A percentile compares a stretch with the other conserved stretches of the same genome.
Conservation (phyloP, 2,113 vertebrate genomes). For the Heterotis niloticus region DNA sequence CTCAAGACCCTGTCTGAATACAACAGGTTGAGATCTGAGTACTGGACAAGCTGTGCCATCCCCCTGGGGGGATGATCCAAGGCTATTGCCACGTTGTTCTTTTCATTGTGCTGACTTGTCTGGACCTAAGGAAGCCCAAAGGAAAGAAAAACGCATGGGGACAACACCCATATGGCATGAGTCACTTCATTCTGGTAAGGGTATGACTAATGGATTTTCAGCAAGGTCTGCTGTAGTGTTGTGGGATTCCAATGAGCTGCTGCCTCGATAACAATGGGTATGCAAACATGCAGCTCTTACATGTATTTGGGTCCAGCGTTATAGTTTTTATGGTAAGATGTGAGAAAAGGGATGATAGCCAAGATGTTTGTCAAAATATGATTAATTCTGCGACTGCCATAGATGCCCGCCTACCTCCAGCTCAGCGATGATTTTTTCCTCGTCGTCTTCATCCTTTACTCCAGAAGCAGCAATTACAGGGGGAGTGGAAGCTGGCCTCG, state of each 20-base stretch:
- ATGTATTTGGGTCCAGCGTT: too few species aligned
- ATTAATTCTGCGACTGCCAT: not conserved
- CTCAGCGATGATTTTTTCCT: conserved; percentile 86
- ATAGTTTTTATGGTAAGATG: too few species aligned
- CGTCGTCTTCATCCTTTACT: conserved; percentile 79
- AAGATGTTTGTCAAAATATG: not conserved
- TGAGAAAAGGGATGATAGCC: too few species aligned
- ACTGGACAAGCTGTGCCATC: not conserved
- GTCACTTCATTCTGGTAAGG: not conserved
- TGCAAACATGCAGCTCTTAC: too few species aligned
- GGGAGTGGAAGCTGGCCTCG: conserved; percentile 84
- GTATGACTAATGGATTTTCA: not conserved
- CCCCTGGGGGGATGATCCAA: too few species aligned
- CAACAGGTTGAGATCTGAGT: not conserved
- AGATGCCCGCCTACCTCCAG: conserved; percentile 73
- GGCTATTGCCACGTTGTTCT: too few species aligned
- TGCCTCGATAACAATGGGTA: too few species aligned
- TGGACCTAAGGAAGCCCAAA: not conserved
- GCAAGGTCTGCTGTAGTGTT: not conserved
- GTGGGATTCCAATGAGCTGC: not conserved
- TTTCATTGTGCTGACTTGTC: not conserved
- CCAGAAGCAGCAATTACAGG: conserved; percentile 84
- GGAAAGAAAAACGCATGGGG: not conserved
- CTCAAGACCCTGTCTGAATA: too few species aligned
- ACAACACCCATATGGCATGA: not conserved